Base-by-base conservation (phyloP, 2,888 invertebrate species). In the Meiosimyza decipiens region DNA sequence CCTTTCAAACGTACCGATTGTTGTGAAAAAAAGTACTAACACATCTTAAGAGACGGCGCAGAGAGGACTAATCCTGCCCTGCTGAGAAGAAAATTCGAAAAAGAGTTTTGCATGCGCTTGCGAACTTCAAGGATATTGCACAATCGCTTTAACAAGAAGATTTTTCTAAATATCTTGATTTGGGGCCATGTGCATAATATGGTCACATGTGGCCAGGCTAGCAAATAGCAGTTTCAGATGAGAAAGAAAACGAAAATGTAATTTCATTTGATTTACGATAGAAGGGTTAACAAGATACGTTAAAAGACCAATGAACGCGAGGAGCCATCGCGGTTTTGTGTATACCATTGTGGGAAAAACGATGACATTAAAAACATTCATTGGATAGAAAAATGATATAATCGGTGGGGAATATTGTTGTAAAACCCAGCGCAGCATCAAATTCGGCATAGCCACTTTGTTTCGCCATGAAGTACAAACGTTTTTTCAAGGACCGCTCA, bases 211-310 rank as follows among this genome's bases (percentile, higher is more conserved):
- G 40, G 40, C 40, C 40, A 40, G 40, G 4, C 40, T 9, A 40
- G 9, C 40, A 40, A 40, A 12, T 7, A 63, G 18, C 47, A 63
- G 65, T 33, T n/a, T 33, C n/a, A 18, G 15, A n/a, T 16, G 68
- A n/a, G 16, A 9, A 9, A 11, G 51, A 11, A 16, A 47, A 51
- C 51, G 50, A 62, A 74, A 72, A 74, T 70, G 60, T 63, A 72
- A 74, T 72, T 72, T 74, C 59, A 63, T 66, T 71, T 74, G 72
- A 74, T 74, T 72, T 74, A 74, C 74, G 72, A 72, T 55, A 72
- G 55, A 74, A 74, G 71, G 74, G 74, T 72, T 74, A 74, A 74
- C 72, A 72, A 74, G 71, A 69, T 69, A 62, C 69, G 69, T 49
- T 60, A 33, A 51, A 57, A 60, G 52, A 11, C 50, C 69, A 62